These are phyloP conservation scores for Cydia strobilella DNA, from an alignment of 1,140 invertebrate species.

Conservation along the genomic window DNA sequence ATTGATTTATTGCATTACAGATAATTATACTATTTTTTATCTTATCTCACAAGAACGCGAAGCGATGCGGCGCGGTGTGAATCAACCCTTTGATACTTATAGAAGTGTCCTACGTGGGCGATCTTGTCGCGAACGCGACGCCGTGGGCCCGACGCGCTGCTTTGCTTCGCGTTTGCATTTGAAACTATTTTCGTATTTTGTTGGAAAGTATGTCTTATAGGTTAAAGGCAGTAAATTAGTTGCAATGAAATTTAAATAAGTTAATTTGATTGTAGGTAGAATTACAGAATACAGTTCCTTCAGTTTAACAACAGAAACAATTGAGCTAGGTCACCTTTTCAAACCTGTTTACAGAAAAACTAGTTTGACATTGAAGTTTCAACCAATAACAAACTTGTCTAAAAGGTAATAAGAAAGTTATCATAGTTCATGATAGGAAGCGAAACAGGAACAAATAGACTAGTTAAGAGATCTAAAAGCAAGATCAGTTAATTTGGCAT, in stretches of 20 bases:
- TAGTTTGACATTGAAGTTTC: constrained; percentile 10
- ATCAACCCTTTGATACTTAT: too few relatives aligned
- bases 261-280: not conserved
- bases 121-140: too few relatives aligned
- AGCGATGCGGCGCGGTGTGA: too few relatives aligned
- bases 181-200: not conserved
- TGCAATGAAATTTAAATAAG: not conserved
- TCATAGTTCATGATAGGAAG: constrained; percentile 11
- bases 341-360: not conserved
- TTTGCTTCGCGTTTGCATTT: too few relatives aligned
- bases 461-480: constrained; percentile 25
- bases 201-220: not conserved
- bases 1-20: constrained; percentile 21
- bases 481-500: constrained; percentile 26
- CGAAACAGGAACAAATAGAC: constrained; percentile 22
- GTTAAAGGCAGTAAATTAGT: not conserved
- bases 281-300: not conserved
- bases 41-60: too few relatives aligned
- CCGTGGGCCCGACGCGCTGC: too few relatives aligned
- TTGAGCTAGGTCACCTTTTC: constrained; percentile 10
- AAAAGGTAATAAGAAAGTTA: not conserved
- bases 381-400: not conserved
- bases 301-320: not conserved
- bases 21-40: constrained; percentile 19
- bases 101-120: too few relatives aligned